Conservation (phyloP, 2,113 vertebrate genomes). For the Cercopithecus mona region DNA sequence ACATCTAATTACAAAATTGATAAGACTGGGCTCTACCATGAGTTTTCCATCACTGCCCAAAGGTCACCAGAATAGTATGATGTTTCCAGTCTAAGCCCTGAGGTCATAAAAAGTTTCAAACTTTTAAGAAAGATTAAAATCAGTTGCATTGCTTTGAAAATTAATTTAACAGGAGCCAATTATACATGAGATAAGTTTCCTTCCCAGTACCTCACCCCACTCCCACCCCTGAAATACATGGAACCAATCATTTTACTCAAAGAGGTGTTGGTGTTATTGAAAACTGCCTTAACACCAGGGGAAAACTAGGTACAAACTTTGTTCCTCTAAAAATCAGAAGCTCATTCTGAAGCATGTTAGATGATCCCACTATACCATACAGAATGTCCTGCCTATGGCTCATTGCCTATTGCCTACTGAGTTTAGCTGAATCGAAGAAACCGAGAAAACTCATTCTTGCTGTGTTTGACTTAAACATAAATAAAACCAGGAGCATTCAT, state of each 20-base stretch:
- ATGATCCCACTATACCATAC: not conserved
- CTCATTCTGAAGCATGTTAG: not conserved
- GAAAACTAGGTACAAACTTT: not conserved
- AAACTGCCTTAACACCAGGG: not conserved
- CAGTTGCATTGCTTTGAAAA: not conserved
- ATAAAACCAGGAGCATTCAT: not conserved
- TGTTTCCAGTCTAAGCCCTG: conserved; percentile 26
- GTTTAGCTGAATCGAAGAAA: not conserved
- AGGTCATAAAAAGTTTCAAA: conserved; percentile 43
- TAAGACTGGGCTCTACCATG: not conserved
- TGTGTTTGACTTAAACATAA: not conserved
- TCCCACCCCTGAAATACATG: not conserved
- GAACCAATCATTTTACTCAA: not conserved
- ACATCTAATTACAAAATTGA: not conserved
- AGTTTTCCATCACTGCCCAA: conserved; percentile 7
- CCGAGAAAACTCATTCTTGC: not conserved
- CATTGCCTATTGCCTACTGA: not conserved
- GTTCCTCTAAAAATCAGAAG: conserved; percentile 29
- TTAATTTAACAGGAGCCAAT: conserved; percentile 15
- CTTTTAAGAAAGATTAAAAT: conserved; percentile 51
- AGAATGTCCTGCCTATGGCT: not conserved
- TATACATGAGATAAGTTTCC: not conserved
- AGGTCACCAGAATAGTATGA: conserved; percentile 20
- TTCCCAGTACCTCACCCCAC: not conserved
- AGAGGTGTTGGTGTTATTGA: not conserved